Conservation (phyloP, 2,797 vertebrate genomes). For the Atherinosoma microstoma region DNA sequence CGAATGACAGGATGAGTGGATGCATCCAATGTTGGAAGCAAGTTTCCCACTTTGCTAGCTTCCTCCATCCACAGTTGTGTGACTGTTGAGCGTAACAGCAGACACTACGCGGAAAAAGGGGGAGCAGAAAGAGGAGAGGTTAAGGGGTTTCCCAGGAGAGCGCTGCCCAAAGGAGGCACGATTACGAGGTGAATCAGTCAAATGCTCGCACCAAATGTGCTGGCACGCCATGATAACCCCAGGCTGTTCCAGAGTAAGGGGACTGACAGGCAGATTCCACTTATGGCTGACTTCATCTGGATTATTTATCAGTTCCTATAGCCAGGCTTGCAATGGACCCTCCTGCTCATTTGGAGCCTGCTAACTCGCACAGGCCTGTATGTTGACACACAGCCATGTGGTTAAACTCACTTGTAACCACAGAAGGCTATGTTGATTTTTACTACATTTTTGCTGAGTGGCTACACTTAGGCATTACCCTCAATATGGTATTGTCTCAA, state of each 20-base stretch:
- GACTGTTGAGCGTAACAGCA: slow-evolving; percentile 45
- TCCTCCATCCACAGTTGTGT: slow-evolving; percentile 35
- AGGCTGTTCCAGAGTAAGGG: slow-evolving; percentile 84
- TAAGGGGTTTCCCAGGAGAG: slow-evolving; percentile 77
- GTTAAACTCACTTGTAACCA: slow-evolving; percentile 32
- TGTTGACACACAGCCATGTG: slow-evolving; percentile 45
- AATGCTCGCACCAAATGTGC: slow-evolving; percentile 85
- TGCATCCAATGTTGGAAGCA: slow-evolving; percentile 19
- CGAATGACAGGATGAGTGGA: neutral
- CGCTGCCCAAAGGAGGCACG: slow-evolving; percentile 83
- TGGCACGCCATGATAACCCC: slow-evolving; percentile 88
- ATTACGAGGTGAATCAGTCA: slow-evolving; percentile 90
- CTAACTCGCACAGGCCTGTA: slow-evolving; percentile 50
- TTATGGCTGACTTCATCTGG: slow-evolving; percentile 85
- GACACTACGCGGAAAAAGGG: slow-evolving; percentile 42
- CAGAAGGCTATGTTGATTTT: neutral
- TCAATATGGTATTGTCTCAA: slow-evolving; percentile 16
- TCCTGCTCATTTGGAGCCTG: slow-evolving; percentile 84
- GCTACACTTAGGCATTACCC: slow-evolving; percentile 9
- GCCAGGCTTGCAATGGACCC: slow-evolving; percentile 75
- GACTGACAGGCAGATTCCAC: slow-evolving; percentile 88
- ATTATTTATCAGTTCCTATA: slow-evolving; percentile 88
- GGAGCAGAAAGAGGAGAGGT: slow-evolving; percentile 57
- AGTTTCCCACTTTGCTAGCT: slow-evolving; percentile 34
- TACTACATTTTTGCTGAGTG: slow-evolving; percentile 19